A percentile compares a stretch with the other conserved stretches of the same genome.
These are phyloP conservation scores for Alosa alosa DNA, from an alignment of 2,113 vertebrate species.

Conservation along the genomic window DNA sequence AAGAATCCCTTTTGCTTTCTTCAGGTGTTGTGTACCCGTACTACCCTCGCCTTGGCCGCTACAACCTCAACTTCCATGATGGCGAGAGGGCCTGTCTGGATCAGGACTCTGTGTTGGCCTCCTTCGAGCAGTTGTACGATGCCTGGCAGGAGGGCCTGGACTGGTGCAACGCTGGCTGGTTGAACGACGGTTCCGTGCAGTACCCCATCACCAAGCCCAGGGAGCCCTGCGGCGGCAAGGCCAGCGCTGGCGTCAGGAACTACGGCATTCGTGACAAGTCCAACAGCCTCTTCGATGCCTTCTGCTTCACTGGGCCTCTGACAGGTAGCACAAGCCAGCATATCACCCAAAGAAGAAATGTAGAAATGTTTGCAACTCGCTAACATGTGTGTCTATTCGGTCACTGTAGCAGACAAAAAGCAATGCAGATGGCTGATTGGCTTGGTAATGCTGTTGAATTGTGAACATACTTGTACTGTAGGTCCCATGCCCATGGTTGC, in stretches of 20 bases:
- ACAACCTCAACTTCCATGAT: constrained; percentile 83
- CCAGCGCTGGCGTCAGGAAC: constrained; percentile 81
- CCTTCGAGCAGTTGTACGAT: constrained; percentile 81
- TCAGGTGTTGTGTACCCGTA: constrained; percentile 93
- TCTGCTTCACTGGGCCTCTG: constrained; percentile 83
- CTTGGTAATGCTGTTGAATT: neutral
- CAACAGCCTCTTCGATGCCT: constrained; percentile 83
- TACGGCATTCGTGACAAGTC: constrained; percentile 85
- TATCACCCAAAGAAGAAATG: neutral
- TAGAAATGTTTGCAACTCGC: neutral
- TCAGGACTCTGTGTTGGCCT: constrained; percentile 82
- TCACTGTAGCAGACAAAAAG: neutral
- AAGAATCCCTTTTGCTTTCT: constrained; percentile 22
- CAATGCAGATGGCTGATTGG: too few relatives aligned
- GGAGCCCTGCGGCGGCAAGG: constrained; percentile 83
- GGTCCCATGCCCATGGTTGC: neutral
- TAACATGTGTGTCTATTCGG: too few relatives aligned
- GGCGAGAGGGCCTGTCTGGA: constrained; percentile 78
- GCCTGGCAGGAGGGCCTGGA: constrained; percentile 87
- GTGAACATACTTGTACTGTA: neutral
- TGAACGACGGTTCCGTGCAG: constrained; percentile 86
- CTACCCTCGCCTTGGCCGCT: constrained; percentile 78
- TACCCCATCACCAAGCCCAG: constrained; percentile 91
- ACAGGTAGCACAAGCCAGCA: constrained; percentile 71
- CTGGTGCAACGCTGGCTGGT: constrained; percentile 98